These are phyloP conservation scores for Perithous albicinctus DNA, from an alignment of 2,888 invertebrate species.

Conservation along the genomic window DNA sequence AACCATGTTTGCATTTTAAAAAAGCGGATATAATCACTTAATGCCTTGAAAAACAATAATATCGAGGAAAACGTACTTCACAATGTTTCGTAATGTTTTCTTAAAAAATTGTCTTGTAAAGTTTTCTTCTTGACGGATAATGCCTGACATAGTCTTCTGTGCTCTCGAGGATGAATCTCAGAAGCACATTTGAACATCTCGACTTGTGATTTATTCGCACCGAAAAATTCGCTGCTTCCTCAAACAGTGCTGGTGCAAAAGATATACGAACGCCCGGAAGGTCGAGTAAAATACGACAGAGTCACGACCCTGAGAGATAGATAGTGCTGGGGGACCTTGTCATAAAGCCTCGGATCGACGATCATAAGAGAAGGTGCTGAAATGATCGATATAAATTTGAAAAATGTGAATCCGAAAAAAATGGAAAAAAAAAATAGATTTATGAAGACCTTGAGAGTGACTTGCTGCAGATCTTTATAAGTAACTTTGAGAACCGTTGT, in stretches of 20 bases:
- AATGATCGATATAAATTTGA: background rate
- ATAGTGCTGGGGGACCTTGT: conserved; percentile 46
- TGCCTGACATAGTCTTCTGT: conserved; percentile 35
- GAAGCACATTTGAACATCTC: conserved; percentile 32
- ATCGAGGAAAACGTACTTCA: too few species aligned
- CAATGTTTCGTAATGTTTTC: too few species aligned
- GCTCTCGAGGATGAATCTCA: conserved; percentile 26
- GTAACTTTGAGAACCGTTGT: background rate
- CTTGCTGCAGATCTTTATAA: background rate
- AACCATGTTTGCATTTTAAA: too few species aligned
- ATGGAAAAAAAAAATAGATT: background rate
- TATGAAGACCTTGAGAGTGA: background rate
- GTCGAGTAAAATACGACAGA: conserved; percentile 55
- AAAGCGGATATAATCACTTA: too few species aligned
- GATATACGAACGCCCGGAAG: conserved; percentile 40
- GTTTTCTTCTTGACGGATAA: too few species aligned
- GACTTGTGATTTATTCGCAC: conserved; percentile 17
- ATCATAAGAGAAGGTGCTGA: background rate
- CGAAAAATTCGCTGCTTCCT: conserved; percentile 49
- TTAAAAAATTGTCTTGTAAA: too few species aligned
- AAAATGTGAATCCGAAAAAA: background rate
- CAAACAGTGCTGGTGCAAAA: conserved; percentile 1
- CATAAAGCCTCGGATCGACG: background rate
- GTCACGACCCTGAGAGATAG: conserved; percentile 48
- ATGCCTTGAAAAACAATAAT: too few species aligned